Base-by-base conservation (phyloP, 2,888 invertebrate genomes). In the Tachystola acroxantha region DNA sequence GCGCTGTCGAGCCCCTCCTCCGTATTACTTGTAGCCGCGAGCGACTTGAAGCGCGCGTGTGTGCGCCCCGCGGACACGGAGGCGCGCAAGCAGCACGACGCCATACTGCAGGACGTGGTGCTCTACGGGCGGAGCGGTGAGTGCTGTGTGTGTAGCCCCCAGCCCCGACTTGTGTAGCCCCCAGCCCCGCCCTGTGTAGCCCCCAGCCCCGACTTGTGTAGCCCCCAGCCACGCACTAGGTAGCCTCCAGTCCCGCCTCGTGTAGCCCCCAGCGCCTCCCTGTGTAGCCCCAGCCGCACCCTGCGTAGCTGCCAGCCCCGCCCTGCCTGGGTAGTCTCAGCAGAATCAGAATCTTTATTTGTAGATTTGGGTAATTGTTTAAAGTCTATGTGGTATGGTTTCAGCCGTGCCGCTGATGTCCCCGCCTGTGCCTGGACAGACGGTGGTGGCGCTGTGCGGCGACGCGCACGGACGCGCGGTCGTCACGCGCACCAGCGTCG, bases 401-500 rank as follows among this genome's bases (percentile, higher is more conserved):
- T 0, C 63, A 81, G 80, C 64, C 0, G 39, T 39, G 0, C 71
- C 67, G 0, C 42, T 84, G 1, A 45, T 34, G 0, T 57, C 60
- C 35, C 70, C 80, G 0, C 79, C 81, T 0, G 10, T 20, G 9
- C 58, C 50, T 3, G 84, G 84, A 0, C 58, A 73, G 2, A 44
- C 57, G 0, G 75, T 84, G 1, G 48, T 85, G 2, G 43, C 57
- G 0, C 74, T 84, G 1, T 48, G 84, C 1, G 68, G 61, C 0
- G 53, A 62, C n/a, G 46, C 76, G 53, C 39, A 39, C 45, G 0
- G 82, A 79, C 38, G 77, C 1, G 84, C 82, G 0, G 49, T 84
- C 0, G 66, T 68, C 11, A 64, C 53, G 1, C 59, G 82, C 0
- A 71, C 73, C 12, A 80, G 59, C 35, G 58, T 69, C 0, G 56